Percentiles rank a stretch among this genome's conserved stretches.
These are phyloP conservation scores for Microctenopoma lineatum DNA, from an alignment of 2,797 vertebrate genomes.

Conservation along the genomic window DNA sequence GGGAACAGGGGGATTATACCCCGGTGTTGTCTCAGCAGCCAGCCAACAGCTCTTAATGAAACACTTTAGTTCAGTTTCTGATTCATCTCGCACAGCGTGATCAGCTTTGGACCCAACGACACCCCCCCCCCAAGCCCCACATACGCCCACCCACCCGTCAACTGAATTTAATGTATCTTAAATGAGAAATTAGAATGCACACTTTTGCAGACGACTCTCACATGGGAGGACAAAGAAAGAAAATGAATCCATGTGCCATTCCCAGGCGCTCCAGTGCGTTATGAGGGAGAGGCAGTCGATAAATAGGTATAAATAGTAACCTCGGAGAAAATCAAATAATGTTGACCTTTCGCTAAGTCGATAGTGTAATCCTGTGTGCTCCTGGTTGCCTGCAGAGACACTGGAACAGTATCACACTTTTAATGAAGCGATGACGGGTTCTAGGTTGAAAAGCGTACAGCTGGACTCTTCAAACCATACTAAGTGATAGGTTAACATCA, in stretches of 20 bases:
- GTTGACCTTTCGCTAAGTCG: conserved; percentile 75
- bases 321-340: conserved; percentile 79
- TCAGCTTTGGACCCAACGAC: conserved; percentile 65
- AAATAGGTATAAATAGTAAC: conserved; percentile 77
- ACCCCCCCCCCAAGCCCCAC: neutral
- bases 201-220: conserved; percentile 34
- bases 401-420: conserved; percentile 62
- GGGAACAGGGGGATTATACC: conserved; percentile 45
- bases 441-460: conserved; percentile 64
- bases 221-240: conserved; percentile 48
- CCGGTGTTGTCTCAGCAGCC: conserved; percentile 61
- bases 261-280: conserved; percentile 26
- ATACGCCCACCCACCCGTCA: conserved; percentile 37
- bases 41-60: conserved; percentile 75
- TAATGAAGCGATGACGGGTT: conserved; percentile 76
- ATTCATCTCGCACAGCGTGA: conserved; percentile 66
- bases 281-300: conserved; percentile 66
- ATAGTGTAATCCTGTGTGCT: conserved; percentile 67
- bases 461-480: conserved; percentile 64
- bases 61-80: conserved; percentile 73
- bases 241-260: conserved; percentile 34
- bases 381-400: conserved; percentile 55
- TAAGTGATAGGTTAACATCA: conserved; percentile 75
- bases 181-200: conserved; percentile 61
- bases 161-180: conserved; percentile 52